These are phyloP conservation scores for Ptychodera flava DNA, from an alignment of 35 echinoderm and acorn worm species.

Conservation along the genomic window DNA sequence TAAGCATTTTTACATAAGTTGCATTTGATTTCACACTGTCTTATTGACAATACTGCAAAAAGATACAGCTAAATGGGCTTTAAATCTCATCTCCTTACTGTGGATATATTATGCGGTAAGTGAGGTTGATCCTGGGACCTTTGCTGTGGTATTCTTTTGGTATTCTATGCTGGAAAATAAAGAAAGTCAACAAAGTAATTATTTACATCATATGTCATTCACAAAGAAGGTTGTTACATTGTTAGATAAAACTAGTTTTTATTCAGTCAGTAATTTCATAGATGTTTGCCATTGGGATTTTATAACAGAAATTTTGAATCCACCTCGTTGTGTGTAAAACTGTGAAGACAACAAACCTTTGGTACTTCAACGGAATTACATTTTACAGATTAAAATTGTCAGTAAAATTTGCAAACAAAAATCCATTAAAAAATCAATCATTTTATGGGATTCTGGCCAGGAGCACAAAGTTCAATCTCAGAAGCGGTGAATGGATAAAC, in stretches of 20 bases:
- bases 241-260: too few relatives aligned
- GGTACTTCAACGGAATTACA: not conserved
- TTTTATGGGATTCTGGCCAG: too few relatives aligned
- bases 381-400: not conserved
- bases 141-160: conserved; percentile 66
- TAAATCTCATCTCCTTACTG: conserved; percentile 3
- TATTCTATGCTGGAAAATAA: conserved; percentile 52
- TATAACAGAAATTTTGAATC: not conserved
- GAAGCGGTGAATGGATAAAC: too few relatives aligned
- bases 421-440: too few relatives aligned
- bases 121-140: conserved; percentile 61
- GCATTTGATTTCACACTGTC: too few relatives aligned
- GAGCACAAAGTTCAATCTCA: too few relatives aligned
- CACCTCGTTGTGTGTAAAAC: not conserved
- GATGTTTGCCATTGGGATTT: not conserved
- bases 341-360: too few relatives aligned
- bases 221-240: not conserved
- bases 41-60: too few relatives aligned
- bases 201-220: not conserved
- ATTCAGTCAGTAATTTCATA: too few relatives aligned
- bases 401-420: too few relatives aligned
- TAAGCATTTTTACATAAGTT: too few relatives aligned
- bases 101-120: conserved; percentile 61
- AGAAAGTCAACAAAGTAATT: not conserved
- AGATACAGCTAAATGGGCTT: too few relatives aligned